phyloP scores from a whole-genome alignment of 2,888 invertebrate genomes.

The Oscheius sp. region DNA sequence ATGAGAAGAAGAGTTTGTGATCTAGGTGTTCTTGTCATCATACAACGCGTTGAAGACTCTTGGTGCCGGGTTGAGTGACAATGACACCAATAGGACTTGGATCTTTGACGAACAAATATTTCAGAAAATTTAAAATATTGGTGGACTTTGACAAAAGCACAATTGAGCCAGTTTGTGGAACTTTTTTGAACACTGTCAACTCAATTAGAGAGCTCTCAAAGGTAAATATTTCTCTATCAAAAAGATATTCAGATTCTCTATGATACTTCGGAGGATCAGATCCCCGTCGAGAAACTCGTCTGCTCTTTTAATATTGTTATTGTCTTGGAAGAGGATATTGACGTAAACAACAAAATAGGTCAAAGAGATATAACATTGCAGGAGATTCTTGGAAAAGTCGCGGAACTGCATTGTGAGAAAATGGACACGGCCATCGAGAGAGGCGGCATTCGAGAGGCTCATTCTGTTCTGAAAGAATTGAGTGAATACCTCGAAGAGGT shows the following conservation, averaged over 20 bases:
- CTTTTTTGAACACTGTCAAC: background rate
- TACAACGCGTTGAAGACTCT: too few relatives aligned
- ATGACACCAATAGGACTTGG: too few relatives aligned
- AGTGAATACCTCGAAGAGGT: constrained; percentile 43
- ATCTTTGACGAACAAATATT: too few relatives aligned
- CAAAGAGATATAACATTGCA: constrained; percentile 8
- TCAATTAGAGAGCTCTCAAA: constrained; percentile 1
- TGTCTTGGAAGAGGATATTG: constrained; percentile 46
- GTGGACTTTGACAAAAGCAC: constrained; percentile 10
- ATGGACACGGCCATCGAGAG: constrained; percentile 42
- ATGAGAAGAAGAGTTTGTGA: background rate
- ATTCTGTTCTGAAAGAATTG: constrained; percentile 35
- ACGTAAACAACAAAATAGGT: constrained; percentile 25
- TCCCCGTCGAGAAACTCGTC: constrained; percentile 39
- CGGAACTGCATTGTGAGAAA: constrained; percentile 44
- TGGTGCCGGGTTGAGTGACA: too few relatives aligned
- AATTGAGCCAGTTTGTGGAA: background rate
- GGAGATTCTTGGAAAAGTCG: constrained; percentile 42
- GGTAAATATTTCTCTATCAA: background rate
- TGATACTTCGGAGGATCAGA: constrained; percentile 41
- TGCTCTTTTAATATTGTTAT: constrained; percentile 44
- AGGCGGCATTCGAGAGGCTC: constrained; percentile 41
- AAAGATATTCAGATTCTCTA: constrained; percentile 21
- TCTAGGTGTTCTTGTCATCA: too few relatives aligned
- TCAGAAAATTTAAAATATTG: constrained; percentile 9